Evolutionary conservation across 2,797 vertebrate species (phyloP).

Genomic region (Avahi laniger): DNA sequence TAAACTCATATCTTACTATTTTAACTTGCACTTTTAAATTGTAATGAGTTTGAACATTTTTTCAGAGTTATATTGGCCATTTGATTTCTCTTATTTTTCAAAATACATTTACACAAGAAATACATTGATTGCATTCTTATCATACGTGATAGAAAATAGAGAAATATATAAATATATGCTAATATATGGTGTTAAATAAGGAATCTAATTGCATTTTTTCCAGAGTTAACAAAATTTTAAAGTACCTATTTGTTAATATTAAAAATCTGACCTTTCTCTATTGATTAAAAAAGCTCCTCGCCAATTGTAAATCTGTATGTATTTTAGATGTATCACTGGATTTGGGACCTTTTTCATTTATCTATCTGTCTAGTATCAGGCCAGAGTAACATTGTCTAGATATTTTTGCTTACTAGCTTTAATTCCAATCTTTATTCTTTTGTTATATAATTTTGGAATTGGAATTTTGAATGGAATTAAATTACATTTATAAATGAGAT

Average conservation of each 20-base stretch:
- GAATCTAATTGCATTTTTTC: background rate
- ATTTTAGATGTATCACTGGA: background rate
- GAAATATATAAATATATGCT: background rate
- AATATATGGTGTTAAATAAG: background rate
- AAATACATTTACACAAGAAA: background rate
- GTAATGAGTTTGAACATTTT: background rate
- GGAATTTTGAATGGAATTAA: background rate
- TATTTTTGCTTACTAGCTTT: background rate
- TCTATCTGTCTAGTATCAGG: background rate
- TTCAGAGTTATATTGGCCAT: background rate
- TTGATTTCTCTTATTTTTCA: background rate
- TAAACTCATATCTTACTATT: background rate
- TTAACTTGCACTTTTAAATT: conserved; percentile 16
- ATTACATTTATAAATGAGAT: conserved; percentile 13
- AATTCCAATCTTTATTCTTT: background rate
- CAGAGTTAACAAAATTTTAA: background rate
- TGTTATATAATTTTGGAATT: background rate
- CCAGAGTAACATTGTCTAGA: background rate
- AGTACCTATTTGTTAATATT: background rate
- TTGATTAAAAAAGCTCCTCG: background rate
- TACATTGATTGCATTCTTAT: background rate
- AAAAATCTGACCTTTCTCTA: background rate
- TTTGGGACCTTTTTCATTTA: background rate
- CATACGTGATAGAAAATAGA: background rate
- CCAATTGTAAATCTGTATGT: background rate